Evolutionary conservation across 2,888 invertebrate genomes (phyloP), one percentile per base, ranked within the genome.

Genomic region (Drosophila demipolita): DNA sequence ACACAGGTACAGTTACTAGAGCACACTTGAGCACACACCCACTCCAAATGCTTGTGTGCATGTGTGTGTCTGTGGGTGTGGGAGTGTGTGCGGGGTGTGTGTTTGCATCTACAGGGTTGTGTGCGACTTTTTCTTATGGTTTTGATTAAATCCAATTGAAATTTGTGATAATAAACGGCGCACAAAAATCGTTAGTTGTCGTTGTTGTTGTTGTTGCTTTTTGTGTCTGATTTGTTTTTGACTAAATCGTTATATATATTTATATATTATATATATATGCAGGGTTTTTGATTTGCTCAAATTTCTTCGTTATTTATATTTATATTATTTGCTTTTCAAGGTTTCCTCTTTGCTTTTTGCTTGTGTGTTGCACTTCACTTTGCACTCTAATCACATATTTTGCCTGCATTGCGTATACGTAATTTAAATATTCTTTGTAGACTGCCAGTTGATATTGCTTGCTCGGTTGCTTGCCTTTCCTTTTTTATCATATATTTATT

Each of bases 61-160:
- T 36, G 45, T 60, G 59, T 57, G 42, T 12, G 42, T 20, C 12
- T 1, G 42, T 20, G 11, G 11, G n/a, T 42, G 42, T 2, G 45
- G 20, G 32, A 50, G 36, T 59, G 53, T 63, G 38, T 54, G 26
- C 26, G 26, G 5, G 20, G 32, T 54, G 36, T 59, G 53, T 63
- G 38, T 54, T 40, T 53, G 57, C 23, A 36, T 17, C 17, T 38
- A 42, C 40, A 58, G 40, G 61, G 67, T 57, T 66, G 69, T 80
- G 60, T 54, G 88, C 90, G 91, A 53, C 66, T 72, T 90, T 90
- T 90, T 91, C 91, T 91, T 87, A 75, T 82, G 80, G 65, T 77
- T 88, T 89, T 91, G 83, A 92, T 93, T 92, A 92, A 93, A 92
- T 91, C 90, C 91, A 93, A 93, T 93, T 93, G 92, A 92, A 91